Evolutionary conservation across 2,888 invertebrate species (phyloP).

Genomic region (Limnephilus lunatus): DNA sequence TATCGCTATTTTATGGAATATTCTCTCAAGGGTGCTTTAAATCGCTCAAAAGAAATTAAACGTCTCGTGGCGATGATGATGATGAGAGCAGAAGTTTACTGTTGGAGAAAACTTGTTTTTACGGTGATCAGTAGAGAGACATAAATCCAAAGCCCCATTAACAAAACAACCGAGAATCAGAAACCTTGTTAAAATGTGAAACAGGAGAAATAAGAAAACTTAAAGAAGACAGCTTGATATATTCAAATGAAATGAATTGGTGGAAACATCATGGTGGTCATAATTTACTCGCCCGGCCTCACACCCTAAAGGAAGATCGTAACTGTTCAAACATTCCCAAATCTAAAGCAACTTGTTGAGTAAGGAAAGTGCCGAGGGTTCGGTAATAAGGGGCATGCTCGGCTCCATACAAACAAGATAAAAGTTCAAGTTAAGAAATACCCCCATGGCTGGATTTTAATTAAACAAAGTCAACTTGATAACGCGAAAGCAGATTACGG

Average conservation of each 20-base stretch:
- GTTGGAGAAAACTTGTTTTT: neutral
- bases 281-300: conserved; percentile 8
- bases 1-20: neutral
- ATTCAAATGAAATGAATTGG: neutral
- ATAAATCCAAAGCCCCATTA: neutral
- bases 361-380: conserved; percentile 4
- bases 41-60: neutral
- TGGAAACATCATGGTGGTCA: conserved; percentile 6
- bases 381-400: conserved; percentile 17
- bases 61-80: neutral
- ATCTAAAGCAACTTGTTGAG: conserved; percentile 47
- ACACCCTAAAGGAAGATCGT: neutral
- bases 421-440: conserved; percentile 50
- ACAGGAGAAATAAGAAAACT: neutral
- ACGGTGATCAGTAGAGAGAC: neutral
- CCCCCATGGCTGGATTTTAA: conserved; percentile 47
- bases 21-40: neutral
- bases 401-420: conserved; percentile 49
- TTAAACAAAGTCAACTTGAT: conserved; percentile 54
- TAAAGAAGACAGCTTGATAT: neutral
- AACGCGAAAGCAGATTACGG: conserved; percentile 45
- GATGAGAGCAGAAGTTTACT: neutral
- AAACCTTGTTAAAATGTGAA: neutral
- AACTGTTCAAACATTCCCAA: conserved; percentile 47
- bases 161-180: neutral